Evolutionary conservation across 1,140 invertebrate genomes (phyloP).

Genomic region (Sitodiplosis mosellana): DNA sequence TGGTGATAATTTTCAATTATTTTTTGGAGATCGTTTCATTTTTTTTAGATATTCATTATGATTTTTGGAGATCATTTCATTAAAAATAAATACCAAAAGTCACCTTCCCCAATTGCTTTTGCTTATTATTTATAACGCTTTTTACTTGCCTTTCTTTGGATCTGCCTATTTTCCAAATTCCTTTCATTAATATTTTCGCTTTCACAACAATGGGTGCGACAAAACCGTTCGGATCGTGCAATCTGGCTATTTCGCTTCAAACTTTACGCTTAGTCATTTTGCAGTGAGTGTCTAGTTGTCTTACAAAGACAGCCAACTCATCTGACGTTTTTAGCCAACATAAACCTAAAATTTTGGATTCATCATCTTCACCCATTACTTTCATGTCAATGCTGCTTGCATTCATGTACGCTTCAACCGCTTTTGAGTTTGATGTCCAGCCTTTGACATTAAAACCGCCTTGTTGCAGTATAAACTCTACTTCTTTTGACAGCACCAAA

Average conservation of each 20-base stretch:
- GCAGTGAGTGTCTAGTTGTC: background rate
- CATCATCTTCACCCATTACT: background rate
- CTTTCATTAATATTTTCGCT: conserved; percentile 24
- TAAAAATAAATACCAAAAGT: no score
- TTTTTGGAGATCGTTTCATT: no score
- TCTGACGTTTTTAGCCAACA: background rate
- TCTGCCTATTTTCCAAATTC: no score
- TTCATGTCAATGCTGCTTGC: background rate
- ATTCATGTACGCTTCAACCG: background rate
- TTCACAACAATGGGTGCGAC: conserved; percentile 18
- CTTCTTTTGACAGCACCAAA: background rate
- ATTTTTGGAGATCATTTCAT: no score
- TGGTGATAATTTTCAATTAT: no score
- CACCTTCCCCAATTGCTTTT: conserved; percentile 1
- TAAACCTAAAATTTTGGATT: background rate
- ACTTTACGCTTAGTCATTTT: conserved; percentile 14
- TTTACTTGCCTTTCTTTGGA: no score
- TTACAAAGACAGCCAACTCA: background rate
- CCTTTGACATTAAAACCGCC: background rate
- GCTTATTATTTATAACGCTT: no score
- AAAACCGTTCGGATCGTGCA: conserved; percentile 24
- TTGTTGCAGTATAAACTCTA: background rate
- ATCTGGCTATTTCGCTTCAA: conserved; percentile 13
- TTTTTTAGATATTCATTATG: no score
- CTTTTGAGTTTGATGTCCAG: background rate